A percentile compares a stretch with the other conserved stretches of the same genome.
phyloP scores from a whole-genome alignment of 2,888 invertebrate genomes.

The Willowsia nigromaculata region DNA sequence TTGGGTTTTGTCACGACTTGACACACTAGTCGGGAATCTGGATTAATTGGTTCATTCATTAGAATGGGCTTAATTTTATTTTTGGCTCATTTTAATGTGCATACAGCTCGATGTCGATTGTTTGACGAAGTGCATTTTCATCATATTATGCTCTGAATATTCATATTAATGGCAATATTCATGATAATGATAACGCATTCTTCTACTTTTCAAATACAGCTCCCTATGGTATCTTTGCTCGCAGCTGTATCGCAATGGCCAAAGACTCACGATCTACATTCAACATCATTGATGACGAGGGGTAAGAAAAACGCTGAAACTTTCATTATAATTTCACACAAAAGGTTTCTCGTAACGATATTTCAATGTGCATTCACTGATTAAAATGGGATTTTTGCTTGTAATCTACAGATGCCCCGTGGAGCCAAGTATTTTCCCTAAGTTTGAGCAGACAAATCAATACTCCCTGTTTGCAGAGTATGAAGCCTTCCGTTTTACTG shows the following conservation, averaged over 20 bases:
- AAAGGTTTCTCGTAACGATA: neutral
- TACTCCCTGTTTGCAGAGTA: conserved; percentile 92
- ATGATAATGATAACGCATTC: conserved; percentile 45
- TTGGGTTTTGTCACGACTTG: conserved; percentile 65
- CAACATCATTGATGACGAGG: conserved; percentile 97
- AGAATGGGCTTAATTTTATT: conserved; percentile 44
- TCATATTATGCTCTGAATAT: conserved; percentile 64
- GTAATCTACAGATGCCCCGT: conserved; percentile 87
- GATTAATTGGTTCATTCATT: conserved; percentile 72
- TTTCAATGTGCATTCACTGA: conserved; percentile 8
- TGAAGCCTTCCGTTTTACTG: conserved; percentile 97
- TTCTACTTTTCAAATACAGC: conserved; percentile 83
- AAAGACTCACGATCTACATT: conserved; percentile 97
- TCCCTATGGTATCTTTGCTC: conserved; percentile 96
- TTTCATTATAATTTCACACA: neutral
- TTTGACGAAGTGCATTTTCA: conserved; percentile 20
- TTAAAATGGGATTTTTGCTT: conserved; percentile 50
- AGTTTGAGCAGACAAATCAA: conserved; percentile 93
- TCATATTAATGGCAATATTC: conserved; percentile 4
- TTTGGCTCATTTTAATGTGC: conserved; percentile 18
- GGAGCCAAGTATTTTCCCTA: conserved; percentile 95
- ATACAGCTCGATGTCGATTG: conserved; percentile 13
- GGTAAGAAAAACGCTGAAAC: conserved; percentile 82
- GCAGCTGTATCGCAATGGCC: conserved; percentile 98
- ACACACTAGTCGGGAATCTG: conserved; percentile 71